Base-by-base conservation (phyloP, 2,113 vertebrate genomes). In the Corythornis madagascariensis region DNA sequence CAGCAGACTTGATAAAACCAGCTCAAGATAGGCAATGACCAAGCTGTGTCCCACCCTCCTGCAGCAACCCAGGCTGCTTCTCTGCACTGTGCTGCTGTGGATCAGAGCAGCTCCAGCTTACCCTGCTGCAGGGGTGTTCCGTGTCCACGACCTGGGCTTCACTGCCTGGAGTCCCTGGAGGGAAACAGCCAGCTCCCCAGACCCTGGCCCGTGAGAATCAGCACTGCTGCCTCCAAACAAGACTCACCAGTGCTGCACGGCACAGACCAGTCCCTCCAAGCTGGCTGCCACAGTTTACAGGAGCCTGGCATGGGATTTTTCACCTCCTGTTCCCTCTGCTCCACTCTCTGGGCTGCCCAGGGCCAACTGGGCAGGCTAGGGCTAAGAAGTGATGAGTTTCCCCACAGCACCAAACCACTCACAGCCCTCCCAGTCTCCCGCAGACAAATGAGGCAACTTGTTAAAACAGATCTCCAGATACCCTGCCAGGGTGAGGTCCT, bases 181-280 rank as follows among this genome's bases (percentile, higher is more conserved):
- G 29, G 45, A 48, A 55, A 43, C 7, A 4, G 45, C 0, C 1
- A 74, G 28, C 5, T 16, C 47, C 31, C 38, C 11, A 47, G 73
- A 17, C 8, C 31, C 57, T 21, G 47, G 69, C 1, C 15, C 7
- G 31, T 24, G 47, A n/a, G 61, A 80, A 47, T 50, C 2, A 31
- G 33, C 16, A 12, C 1, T 59, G 50, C 45, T 47, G 17, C 4
- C 79, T 70, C 16, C 5, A 45, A 47, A 2, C 1, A 38, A 6
- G 15, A 11, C 57, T 43, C 1, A 9, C 4, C 43, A 15, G 77
- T 2, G 29, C 47, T 4, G 9, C 77, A 25, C 6, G 5, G 89
- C 75, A 31, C 6, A 43, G 11, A 28, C 21, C 24, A 10, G 26
- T 0, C 3, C 52, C 16, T 1, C 48, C 48, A 10, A 26, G 2